Evolutionary conservation across 2,888 invertebrate species (phyloP).

Genomic region (Brachyptera putata): DNA sequence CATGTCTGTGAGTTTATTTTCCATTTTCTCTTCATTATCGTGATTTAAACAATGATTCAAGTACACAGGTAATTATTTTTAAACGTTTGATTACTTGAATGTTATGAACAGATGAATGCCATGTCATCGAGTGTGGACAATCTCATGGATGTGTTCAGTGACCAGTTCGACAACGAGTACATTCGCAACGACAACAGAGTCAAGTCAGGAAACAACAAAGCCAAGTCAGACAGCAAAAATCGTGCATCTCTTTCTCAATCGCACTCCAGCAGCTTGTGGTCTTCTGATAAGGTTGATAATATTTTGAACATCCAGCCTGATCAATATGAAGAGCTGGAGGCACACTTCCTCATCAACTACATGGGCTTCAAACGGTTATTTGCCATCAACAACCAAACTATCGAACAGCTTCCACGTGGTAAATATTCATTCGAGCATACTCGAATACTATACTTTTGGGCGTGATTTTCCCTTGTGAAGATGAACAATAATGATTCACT

Average conservation of each 20-base stretch:
- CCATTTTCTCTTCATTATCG: too few species aligned
- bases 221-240: background rate
- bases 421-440: too few species aligned
- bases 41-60: too few species aligned
- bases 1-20: constrained; percentile 35
- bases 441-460: background rate
- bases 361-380: constrained; percentile 49
- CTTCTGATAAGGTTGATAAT: constrained; percentile 54
- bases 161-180: constrained; percentile 32
- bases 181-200: too few species aligned
- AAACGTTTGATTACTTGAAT: too few species aligned
- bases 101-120: constrained; percentile 38
- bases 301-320: constrained; percentile 54
- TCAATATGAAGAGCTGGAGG: constrained; percentile 55
- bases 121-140: constrained; percentile 48
- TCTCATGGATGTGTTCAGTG: constrained; percentile 41
- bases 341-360: constrained; percentile 47
- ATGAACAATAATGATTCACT: too few species aligned
- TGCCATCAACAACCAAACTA: constrained; percentile 52
- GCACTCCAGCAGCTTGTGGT: constrained; percentile 42
- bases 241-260: constrained; percentile 2
- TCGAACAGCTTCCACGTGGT: constrained; percentile 50
- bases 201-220: background rate
- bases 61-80: too few species aligned
- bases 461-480: background rate